These are phyloP conservation scores for Agapornis canus DNA, from an alignment of 2,797 vertebrate species.

Conservation along the genomic window DNA sequence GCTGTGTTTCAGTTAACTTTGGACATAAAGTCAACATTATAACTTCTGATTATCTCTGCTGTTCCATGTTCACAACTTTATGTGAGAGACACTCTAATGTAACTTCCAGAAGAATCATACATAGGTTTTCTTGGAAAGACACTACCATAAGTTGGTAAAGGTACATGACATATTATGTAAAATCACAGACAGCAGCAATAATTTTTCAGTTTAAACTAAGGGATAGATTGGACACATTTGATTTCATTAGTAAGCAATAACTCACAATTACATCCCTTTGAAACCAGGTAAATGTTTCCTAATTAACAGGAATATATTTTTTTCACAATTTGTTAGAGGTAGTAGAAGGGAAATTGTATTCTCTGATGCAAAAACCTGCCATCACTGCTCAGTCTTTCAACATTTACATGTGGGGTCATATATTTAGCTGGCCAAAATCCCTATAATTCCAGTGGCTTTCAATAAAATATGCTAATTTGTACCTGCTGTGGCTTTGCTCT, in stretches of 20 bases:
- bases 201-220: neutral
- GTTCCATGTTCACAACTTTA: neutral
- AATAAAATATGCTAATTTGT: neutral
- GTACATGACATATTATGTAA: neutral
- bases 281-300: neutral
- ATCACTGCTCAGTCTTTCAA: neutral
- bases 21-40: neutral
- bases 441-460: neutral
- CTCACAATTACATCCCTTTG: neutral
- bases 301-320: neutral
- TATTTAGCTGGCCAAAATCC: neutral
- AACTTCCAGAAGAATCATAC: neutral
- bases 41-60: neutral
- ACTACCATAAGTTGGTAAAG: neutral
- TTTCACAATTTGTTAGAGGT: neutral
- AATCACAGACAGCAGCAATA: neutral
- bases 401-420: neutral
- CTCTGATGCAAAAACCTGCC: neutral
- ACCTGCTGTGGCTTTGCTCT: neutral
- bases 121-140: neutral
- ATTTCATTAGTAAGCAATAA: neutral
- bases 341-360: neutral
- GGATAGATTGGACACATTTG: neutral
- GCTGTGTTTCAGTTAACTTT: neutral
- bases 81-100: neutral